phyloP scores from a whole-genome alignment of 2,888 invertebrate genomes.

The Sisyra terminalis region DNA sequence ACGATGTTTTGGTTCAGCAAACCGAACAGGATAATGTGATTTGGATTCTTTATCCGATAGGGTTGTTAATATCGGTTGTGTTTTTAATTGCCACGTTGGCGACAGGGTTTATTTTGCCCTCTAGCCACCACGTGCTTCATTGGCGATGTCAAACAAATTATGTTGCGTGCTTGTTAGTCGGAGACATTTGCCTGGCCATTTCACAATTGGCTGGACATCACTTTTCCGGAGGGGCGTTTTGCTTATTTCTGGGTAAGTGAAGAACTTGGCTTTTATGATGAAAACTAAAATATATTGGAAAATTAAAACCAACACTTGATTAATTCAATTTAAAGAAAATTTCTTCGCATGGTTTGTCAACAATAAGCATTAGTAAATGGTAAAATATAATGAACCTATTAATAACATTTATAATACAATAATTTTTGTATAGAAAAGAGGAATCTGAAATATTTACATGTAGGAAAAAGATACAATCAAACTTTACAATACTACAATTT shows the following conservation, averaged over 20 bases:
- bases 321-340: too few relatives aligned
- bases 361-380: too few relatives aligned
- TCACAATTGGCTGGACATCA: slow-evolving; percentile 51
- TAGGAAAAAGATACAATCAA: too few relatives aligned
- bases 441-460: too few relatives aligned
- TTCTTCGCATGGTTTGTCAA: too few relatives aligned
- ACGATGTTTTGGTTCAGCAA: slow-evolving; percentile 26
- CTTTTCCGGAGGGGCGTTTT: slow-evolving; percentile 37
- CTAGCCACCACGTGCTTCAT: slow-evolving; percentile 72
- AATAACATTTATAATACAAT: too few relatives aligned
- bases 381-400: too few relatives aligned
- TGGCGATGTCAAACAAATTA: slow-evolving; percentile 82
- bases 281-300: too few relatives aligned
- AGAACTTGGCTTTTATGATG: slow-evolving; percentile 4
- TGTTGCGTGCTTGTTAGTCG: slow-evolving; percentile 66
- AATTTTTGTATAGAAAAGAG: too few relatives aligned
- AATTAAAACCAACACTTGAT: too few relatives aligned
- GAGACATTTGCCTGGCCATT: slow-evolving; percentile 61
- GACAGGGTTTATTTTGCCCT: slow-evolving; percentile 62
- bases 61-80: slow-evolving; percentile 61
- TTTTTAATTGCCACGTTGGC: slow-evolving; percentile 69
- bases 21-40: slow-evolving; percentile 27
- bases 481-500: too few relatives aligned
- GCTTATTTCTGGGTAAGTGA: slow-evolving; percentile 52
- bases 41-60: slow-evolving; percentile 59